Conservation (phyloP, 2,113 vertebrate species). For the Geothlypis trichas region DNA sequence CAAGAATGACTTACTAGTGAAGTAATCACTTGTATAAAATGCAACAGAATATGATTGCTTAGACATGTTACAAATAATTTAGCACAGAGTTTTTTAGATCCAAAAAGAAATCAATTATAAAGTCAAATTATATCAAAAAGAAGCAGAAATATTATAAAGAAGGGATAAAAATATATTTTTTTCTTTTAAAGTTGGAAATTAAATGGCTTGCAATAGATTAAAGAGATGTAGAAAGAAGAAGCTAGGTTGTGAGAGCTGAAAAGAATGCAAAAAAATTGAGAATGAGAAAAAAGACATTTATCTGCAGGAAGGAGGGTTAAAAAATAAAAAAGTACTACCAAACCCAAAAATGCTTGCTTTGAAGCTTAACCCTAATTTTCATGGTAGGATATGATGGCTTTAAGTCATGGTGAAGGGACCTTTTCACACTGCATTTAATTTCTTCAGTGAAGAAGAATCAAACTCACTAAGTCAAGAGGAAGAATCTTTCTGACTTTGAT, state of each 20-base stretch:
- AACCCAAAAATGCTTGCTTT: not conserved
- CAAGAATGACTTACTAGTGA: conserved; percentile 33
- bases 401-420: not conserved
- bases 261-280: not conserved
- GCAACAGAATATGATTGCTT: conserved; percentile 7
- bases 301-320: not conserved
- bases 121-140: not conserved
- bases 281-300: not conserved
- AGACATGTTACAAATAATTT: conserved; percentile 10
- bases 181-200: not conserved
- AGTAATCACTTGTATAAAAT: not conserved
- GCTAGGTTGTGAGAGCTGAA: not conserved
- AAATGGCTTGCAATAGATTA: not conserved
- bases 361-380: not conserved
- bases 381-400: not conserved
- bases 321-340: not conserved
- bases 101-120: not conserved
- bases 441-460: not conserved
- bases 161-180: not conserved
- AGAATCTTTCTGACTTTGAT: not conserved
- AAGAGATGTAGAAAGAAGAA: not conserved
- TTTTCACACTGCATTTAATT: not conserved
- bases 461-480: not conserved
- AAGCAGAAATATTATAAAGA: not conserved
- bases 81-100: not conserved